These are phyloP conservation scores for Onchidella celtica DNA, from an alignment of 2,888 invertebrate genomes.

Conservation along the genomic window DNA sequence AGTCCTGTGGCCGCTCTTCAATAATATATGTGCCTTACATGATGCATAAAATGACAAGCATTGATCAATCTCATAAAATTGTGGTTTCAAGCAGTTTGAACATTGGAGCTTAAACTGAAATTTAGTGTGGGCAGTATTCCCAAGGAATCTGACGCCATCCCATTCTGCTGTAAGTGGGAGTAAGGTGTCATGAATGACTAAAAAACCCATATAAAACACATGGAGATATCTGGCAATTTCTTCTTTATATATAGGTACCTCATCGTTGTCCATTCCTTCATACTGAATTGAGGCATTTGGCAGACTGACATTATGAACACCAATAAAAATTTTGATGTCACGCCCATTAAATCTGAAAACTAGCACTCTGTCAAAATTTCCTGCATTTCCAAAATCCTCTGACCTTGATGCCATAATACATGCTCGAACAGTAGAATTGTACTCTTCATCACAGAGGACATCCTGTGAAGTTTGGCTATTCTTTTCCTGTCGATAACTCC, in stretches of 20 bases:
- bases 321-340: constrained; percentile 10
- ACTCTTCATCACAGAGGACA: neutral
- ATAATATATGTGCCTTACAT: neutral
- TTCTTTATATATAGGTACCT: constrained; percentile 24
- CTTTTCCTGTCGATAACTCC: no score
- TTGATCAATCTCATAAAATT: constrained; percentile 8
- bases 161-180: constrained; percentile 26
- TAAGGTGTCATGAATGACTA: neutral
- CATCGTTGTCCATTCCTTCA: neutral
- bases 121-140: neutral
- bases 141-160: constrained; percentile 5
- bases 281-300: constrained; percentile 22
- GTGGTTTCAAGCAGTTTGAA: neutral
- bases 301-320: constrained; percentile 1
- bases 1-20: no score
- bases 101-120: constrained; percentile 7
- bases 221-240: constrained; percentile 32
- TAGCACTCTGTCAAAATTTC: constrained; percentile 2
- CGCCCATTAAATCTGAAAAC: constrained; percentile 6
- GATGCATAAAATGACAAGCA: constrained; percentile 22
- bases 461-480: neutral
- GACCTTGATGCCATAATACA: constrained; percentile 22
- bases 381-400: neutral
- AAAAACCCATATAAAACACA: constrained; percentile 24
- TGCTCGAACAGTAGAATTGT: neutral